Evolutionary conservation across 2,888 invertebrate genomes (phyloP).

Genomic region (Hyposoter dolosus): DNA sequence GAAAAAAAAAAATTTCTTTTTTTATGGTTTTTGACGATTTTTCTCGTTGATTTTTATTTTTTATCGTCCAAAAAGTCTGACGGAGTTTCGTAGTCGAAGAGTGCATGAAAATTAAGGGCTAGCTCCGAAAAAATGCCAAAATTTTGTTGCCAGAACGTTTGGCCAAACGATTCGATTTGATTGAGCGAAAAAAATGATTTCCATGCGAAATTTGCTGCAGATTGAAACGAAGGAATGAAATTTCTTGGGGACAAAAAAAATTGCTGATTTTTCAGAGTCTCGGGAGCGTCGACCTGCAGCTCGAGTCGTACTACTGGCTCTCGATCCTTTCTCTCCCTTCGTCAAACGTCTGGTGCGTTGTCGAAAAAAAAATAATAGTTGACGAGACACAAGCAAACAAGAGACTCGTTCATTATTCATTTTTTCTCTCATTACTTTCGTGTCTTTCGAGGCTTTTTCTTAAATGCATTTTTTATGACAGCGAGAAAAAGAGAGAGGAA

Average conservation of each 20-base stretch:
- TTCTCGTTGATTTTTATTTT: too few relatives aligned
- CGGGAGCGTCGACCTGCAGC: constrained; percentile 50
- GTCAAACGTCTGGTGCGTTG: background rate
- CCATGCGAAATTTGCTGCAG: background rate
- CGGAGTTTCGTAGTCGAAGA: too few relatives aligned
- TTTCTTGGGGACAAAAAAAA: background rate
- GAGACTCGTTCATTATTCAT: constrained; percentile 54
- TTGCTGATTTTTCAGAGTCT: constrained; percentile 18
- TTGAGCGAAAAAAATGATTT: background rate
- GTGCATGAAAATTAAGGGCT: too few relatives aligned
- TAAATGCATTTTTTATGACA: constrained; percentile 13
- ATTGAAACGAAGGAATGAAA: background rate
- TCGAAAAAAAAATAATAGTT: constrained; percentile 34
- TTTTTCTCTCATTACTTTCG: constrained; percentile 7
- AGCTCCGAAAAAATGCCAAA: too few relatives aligned
- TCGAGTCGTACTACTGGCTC: constrained; percentile 53
- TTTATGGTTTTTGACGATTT: too few relatives aligned
- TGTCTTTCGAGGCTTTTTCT: background rate
- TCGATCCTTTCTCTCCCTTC: constrained; percentile 4
- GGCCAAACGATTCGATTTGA: background rate
- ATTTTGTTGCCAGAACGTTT: background rate
- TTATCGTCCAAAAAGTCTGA: too few relatives aligned
- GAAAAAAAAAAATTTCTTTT: background rate
- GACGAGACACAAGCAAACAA: constrained; percentile 43
- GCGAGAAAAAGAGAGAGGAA: background rate